These are phyloP conservation scores for Nylanderia fulva DNA, from an alignment of 1,140 invertebrate species.

Conservation along the genomic window DNA sequence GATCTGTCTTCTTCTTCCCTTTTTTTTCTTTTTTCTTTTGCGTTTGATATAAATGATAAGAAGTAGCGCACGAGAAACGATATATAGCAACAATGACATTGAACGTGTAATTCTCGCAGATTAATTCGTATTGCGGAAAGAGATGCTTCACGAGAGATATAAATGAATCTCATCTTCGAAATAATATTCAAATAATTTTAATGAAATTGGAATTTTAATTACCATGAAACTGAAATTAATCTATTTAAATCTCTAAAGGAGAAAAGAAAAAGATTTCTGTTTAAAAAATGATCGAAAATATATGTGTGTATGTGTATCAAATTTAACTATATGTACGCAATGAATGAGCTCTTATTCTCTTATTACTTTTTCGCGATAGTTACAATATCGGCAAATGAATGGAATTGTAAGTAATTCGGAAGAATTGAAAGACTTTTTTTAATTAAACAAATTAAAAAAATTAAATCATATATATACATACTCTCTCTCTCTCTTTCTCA, in stretches of 20 bases:
- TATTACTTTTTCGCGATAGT: constrained; percentile 13
- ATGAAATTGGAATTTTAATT: background rate
- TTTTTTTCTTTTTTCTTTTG: constrained; percentile 6
- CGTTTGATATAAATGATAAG: constrained; percentile 36
- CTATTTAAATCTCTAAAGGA: background rate
- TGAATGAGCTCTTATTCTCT: constrained; percentile 5
- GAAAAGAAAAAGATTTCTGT: background rate
- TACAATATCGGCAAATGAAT: constrained; percentile 27
- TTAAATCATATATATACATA: background rate
- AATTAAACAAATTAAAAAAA: constrained; percentile 12
- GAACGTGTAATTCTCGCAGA: background rate
- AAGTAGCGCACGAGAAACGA: constrained; percentile 15
- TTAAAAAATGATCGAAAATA: background rate
- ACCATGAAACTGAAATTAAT: background rate
- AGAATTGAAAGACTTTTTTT: background rate
- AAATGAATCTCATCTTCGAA: background rate
- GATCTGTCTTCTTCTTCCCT: constrained; percentile 57
- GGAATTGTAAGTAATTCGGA: constrained; percentile 4
- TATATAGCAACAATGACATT: background rate
- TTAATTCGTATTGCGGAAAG: constrained; percentile 22
- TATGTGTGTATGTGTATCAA: background rate
- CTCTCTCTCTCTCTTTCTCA: background rate
- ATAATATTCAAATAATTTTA: background rate
- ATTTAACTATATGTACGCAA: background rate
- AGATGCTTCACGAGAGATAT: constrained; percentile 3